Evolutionary conservation across 1,140 invertebrate genomes (phyloP).

Genomic region (Matsumurasca onukii): DNA sequence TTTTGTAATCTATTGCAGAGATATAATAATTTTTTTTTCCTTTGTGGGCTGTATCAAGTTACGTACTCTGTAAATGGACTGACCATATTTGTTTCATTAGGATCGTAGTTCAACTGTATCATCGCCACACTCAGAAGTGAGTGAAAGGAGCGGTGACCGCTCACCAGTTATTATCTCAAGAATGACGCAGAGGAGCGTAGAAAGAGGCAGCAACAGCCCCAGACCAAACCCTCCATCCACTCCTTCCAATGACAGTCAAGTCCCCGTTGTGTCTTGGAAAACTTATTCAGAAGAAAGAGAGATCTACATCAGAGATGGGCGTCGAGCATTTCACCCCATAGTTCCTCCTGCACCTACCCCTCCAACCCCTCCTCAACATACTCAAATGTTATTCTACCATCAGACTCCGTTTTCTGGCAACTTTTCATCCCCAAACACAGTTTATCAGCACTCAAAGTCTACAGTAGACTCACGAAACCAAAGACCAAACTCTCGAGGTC

Average conservation of each 20-base stretch:
- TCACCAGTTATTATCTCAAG: background rate
- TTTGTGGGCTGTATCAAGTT: too few relatives aligned
- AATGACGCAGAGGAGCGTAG: too few relatives aligned
- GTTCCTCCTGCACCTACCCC: background rate
- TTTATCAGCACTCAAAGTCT: background rate
- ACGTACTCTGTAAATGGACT: too few relatives aligned
- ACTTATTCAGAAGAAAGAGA: slow-evolving; percentile 3
- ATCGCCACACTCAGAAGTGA: background rate
- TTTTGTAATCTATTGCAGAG: too few relatives aligned
- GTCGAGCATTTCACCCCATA: slow-evolving; percentile 19
- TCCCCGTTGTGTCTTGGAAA: slow-evolving; percentile 10
- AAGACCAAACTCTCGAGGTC: background rate
- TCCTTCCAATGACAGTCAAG: background rate
- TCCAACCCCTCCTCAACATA: background rate
- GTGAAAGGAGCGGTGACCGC: slow-evolving; percentile 8
- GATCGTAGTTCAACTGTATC: slow-evolving; percentile 3
- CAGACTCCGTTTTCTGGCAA: background rate
- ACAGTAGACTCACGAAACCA: background rate
- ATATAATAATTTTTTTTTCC: too few relatives aligned
- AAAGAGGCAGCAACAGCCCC: background rate
- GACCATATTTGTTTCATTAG: slow-evolving; percentile 23
- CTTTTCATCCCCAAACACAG: background rate
- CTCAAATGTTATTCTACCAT: background rate
- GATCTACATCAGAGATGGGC: slow-evolving; percentile 5
- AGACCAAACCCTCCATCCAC: background rate